phyloP scores from a whole-genome alignment of 2,113 vertebrate genomes.

The Melanerpes formicivorus region DNA sequence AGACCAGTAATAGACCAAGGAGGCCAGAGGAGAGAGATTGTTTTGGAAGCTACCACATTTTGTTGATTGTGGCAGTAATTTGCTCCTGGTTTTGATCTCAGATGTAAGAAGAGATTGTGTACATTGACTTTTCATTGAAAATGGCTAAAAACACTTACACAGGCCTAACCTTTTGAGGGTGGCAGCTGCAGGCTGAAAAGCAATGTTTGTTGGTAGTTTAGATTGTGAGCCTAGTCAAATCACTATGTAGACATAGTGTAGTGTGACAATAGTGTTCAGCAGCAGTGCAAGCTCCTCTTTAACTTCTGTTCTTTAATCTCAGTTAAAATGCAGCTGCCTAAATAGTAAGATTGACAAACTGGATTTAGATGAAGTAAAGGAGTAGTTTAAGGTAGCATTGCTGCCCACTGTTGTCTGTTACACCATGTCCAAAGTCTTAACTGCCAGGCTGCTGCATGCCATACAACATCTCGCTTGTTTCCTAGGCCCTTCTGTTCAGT shows the following conservation, averaged over 20 bases:
- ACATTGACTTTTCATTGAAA: neutral
- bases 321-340: constrained; percentile 12
- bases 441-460: neutral
- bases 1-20: neutral
- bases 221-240: neutral
- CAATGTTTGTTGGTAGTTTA: neutral
- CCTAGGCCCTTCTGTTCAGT: neutral
- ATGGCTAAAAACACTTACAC: neutral
- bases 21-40: neutral
- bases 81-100: neutral
- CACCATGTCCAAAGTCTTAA: neutral
- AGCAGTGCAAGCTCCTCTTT: neutral
- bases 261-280: neutral
- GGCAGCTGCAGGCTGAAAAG: neutral
- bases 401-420: neutral
- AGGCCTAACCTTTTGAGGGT: neutral
- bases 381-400: neutral
- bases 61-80: neutral
- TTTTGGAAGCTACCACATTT: neutral
- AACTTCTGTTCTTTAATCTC: neutral
- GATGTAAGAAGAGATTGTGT: neutral
- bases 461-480: neutral
- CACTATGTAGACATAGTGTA: neutral
- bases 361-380: neutral
- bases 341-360: neutral